Conservation (phyloP, 2,113 vertebrate genomes). For the Tympanuchus pallidicinctus region DNA sequence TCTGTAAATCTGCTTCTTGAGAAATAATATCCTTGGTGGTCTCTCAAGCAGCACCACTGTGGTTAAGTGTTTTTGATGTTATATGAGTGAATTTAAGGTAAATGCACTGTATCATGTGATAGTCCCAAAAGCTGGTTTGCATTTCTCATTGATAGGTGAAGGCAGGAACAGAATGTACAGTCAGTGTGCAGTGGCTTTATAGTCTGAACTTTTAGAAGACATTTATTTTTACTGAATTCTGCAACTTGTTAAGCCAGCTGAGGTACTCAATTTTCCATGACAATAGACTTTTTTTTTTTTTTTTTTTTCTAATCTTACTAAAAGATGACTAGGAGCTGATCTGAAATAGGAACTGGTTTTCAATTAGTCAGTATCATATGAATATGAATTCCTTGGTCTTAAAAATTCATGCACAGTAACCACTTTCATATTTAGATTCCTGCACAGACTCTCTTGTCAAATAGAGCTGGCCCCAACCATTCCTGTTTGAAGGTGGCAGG, state of each 20-base stretch:
- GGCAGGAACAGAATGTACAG: neutral
- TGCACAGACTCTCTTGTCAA: neutral
- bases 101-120: neutral
- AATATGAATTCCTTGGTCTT: neutral
- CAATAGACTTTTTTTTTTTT: neutral
- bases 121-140: neutral
- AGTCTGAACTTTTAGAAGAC: neutral
- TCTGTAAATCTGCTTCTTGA: neutral
- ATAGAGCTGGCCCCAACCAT: neutral
- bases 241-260: neutral
- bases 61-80: neutral
- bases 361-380: neutral
- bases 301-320: neutral
- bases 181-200: neutral
- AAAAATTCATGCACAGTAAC: neutral
- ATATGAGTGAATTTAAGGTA: neutral
- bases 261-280: neutral
- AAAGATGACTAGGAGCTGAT: neutral
- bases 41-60: neutral
- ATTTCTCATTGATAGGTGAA: neutral
- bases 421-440: neutral
- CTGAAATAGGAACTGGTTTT: neutral
- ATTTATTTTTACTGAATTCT: neutral
- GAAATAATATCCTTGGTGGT: neutral
- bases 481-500: neutral